A percentile compares a stretch with the other conserved stretches of the same genome.
These are phyloP conservation scores for Rhea americana DNA, from an alignment of 2,113 vertebrate species.

Conservation along the genomic window DNA sequence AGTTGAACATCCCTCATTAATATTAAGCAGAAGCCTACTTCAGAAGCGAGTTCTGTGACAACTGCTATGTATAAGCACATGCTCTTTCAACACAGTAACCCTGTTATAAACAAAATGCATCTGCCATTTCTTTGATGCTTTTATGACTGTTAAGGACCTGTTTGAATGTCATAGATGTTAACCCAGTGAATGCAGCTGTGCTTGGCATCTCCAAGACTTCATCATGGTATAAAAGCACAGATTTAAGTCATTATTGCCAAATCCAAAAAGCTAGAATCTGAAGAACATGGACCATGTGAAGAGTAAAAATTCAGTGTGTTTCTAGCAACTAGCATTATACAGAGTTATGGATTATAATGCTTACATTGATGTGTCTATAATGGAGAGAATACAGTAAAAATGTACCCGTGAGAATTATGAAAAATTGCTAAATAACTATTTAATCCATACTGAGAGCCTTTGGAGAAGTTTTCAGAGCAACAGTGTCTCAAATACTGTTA, in stretches of 20 bases:
- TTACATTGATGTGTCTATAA: background rate
- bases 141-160: constrained; percentile 62
- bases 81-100: constrained; percentile 30
- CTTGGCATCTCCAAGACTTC: constrained; percentile 16
- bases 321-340: background rate
- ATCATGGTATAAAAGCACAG: constrained; percentile 32
- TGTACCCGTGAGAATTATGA: background rate
- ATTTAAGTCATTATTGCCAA: constrained; percentile 29
- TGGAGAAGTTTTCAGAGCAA: background rate
- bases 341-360: background rate
- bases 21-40: constrained; percentile 43
- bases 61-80: constrained; percentile 54
- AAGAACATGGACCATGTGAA: background rate
- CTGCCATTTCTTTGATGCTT: constrained; percentile 50
- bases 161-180: constrained; percentile 55
- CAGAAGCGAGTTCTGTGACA: constrained; percentile 37
- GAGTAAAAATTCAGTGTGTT: background rate
- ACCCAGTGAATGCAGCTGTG: background rate
- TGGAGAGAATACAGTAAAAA: background rate
- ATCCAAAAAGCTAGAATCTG: background rate
- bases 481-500: background rate
- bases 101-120: constrained; percentile 19
- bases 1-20: constrained; percentile 17
- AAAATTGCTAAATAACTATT: background rate
- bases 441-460: background rate